Evolutionary conservation across 2,888 invertebrate species (phyloP), one percentile per base, ranked within the genome.

Genomic region (Conops quadrifasciatus): DNA sequence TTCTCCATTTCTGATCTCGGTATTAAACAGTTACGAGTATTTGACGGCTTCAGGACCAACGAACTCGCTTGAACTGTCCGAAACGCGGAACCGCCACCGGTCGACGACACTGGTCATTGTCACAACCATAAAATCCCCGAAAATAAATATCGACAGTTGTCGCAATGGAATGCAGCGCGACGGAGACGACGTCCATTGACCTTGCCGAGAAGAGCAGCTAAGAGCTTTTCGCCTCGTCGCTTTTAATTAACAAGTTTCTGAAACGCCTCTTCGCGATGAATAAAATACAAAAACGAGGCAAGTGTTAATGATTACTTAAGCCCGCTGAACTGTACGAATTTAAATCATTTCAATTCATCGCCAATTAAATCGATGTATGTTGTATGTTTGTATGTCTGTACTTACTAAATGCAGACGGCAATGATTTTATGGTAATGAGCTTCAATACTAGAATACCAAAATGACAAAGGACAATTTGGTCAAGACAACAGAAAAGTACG

Each of bases 41-140:
- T 45, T 62, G 21, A 2, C 9, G 16, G 21, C 43, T 62, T 45
- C 43, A 43, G 30, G 45, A 26, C 26, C 64, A 51, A 24, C 26
- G 49, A 64, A 64, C 64, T 51, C 16, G 28, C 47, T 28, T 64
- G 64, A 64, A 64, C 64, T 64, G n/a, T 64, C 64, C n/a, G 49
- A 64, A 49, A 64, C 49, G 64, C 64, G 64, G 64, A 64, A 64
- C 49, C 49, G 49, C 19, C 16, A 15, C n/a, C 21, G n/a, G 28
- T n/a, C 9, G 60, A 60, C 28, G 36, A 43, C 45, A 43, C 45
- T 43, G 9, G 5, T 43, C 45, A 13, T 13, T 43, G 5, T 13
- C 45, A 43, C 13, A 43, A 5, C 45, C 45, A 5, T 43, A 5
- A 43, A 5, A 5, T 43, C 45, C 45, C 45, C 45, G 13, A 13